Percentiles rank a stretch among this genome's conserved stretches.
phyloP scores from a whole-genome alignment of 2,797 vertebrate genomes.

The Liparis tanakae region DNA sequence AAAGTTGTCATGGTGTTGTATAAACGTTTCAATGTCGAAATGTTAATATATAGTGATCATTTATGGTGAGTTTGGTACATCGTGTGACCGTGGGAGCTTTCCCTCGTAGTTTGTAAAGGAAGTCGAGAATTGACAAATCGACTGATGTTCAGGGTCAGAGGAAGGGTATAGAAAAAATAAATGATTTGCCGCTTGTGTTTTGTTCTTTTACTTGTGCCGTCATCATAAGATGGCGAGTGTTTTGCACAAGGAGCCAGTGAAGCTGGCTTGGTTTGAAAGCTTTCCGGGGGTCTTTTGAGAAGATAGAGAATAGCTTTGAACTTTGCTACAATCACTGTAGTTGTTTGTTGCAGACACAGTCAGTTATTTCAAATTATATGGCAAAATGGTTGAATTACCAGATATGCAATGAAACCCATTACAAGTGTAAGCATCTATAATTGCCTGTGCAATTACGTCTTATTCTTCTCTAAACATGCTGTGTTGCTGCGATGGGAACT shows the following conservation, averaged over 20 bases:
- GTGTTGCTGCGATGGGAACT: constrained; percentile 42
- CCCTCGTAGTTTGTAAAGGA: constrained; percentile 3
- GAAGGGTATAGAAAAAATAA: not conserved
- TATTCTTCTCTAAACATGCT: not conserved
- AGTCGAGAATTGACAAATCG: not conserved
- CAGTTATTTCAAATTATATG: not conserved
- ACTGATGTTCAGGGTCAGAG: constrained; percentile 13
- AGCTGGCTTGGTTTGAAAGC: not conserved
- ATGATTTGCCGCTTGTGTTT: not conserved
- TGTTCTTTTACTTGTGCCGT: not conserved
- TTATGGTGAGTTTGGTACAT: no score
- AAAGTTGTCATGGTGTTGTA: not conserved
- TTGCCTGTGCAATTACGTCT: constrained; percentile 13
- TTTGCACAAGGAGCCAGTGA: not conserved
- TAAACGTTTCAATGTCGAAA: not conserved
- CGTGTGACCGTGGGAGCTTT: not conserved
- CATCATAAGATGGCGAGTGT: not conserved
- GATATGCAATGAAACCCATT: constrained; percentile 8
- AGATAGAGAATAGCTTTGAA: not conserved
- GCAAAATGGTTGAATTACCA: not conserved
- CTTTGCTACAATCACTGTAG: not conserved
- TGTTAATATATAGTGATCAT: not conserved
- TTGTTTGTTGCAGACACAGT: not conserved
- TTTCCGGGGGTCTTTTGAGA: not conserved
- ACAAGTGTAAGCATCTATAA: constrained; percentile 12